These are phyloP conservation scores for Zaprionus taronus DNA, from an alignment of 1,140 invertebrate species.

Conservation along the genomic window DNA sequence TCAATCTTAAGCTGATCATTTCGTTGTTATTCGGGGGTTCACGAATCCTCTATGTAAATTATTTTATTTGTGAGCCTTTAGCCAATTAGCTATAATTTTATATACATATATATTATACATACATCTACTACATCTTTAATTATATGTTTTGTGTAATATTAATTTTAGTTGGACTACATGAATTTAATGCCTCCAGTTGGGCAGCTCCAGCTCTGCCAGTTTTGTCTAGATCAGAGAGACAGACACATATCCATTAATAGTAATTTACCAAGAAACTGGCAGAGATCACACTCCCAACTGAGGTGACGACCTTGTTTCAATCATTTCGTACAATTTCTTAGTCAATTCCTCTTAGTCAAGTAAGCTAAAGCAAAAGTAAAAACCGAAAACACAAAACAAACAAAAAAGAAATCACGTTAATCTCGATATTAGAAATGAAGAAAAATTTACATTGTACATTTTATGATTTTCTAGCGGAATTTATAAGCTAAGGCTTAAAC, in stretches of 20 bases:
- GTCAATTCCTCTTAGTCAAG: constrained; percentile 57
- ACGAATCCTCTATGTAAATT: constrained; percentile 21
- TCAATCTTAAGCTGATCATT: constrained; percentile 51
- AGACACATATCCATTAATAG: constrained; percentile 53
- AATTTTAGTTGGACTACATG: constrained; percentile 50
- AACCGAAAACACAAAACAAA: constrained; percentile 37
- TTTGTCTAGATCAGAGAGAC: constrained; percentile 25
- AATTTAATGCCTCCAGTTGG: constrained; percentile 50
- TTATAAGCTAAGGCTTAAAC: constrained; percentile 67
- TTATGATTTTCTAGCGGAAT: constrained; percentile 74
- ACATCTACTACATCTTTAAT: constrained; percentile 1
- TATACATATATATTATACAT: constrained; percentile 23
- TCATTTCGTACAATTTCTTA: constrained; percentile 50
- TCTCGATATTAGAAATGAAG: constrained; percentile 62
- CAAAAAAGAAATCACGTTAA: constrained; percentile 41
- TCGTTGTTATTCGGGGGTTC: constrained; percentile 78
- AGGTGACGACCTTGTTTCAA: constrained; percentile 30
- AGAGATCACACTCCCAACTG: neutral
- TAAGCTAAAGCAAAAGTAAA: constrained; percentile 56
- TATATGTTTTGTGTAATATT: constrained; percentile 39
- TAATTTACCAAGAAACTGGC: neutral
- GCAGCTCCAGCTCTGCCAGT: constrained; percentile 27
- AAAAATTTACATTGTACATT: constrained; percentile 38
- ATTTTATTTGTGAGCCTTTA: constrained; percentile 36
- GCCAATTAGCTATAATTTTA: constrained; percentile 34